Conservation (phyloP, 2,113 vertebrate genomes). For the Corvus hawaiiensis region DNA sequence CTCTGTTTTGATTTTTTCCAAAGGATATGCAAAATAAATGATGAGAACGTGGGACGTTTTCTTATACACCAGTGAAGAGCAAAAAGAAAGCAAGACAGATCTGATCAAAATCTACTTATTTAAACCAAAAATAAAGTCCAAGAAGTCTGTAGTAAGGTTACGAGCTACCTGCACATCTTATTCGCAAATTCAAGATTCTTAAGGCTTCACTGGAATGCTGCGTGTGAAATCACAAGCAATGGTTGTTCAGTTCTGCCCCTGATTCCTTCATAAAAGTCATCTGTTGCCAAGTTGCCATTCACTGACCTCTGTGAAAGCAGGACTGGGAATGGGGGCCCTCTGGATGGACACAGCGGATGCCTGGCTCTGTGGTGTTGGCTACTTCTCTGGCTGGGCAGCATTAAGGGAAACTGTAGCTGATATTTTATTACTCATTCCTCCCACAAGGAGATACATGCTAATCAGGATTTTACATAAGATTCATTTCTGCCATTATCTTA, state of each 20-base stretch:
- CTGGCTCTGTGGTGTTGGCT: neutral
- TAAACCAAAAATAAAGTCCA: neutral
- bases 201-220: neutral
- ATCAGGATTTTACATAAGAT: neutral
- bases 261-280: neutral
- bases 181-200: neutral
- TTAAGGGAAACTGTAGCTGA: neutral
- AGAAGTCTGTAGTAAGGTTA: neutral
- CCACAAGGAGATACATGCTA: neutral
- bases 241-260: neutral
- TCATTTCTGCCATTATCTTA: neutral
- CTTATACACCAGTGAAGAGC: neutral
- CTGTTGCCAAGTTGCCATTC: neutral
- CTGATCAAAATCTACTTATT: neutral
- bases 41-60: neutral
- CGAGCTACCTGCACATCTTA: neutral
- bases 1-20: neutral
- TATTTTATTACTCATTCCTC: neutral
- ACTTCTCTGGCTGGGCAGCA: neutral
- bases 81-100: neutral
- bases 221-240: neutral
- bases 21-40: neutral
- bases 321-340: neutral
- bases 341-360: neutral
- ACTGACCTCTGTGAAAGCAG: neutral